These are phyloP conservation scores for Sussaba pulchella DNA, from an alignment of 2,888 invertebrate genomes.

Conservation along the genomic window DNA sequence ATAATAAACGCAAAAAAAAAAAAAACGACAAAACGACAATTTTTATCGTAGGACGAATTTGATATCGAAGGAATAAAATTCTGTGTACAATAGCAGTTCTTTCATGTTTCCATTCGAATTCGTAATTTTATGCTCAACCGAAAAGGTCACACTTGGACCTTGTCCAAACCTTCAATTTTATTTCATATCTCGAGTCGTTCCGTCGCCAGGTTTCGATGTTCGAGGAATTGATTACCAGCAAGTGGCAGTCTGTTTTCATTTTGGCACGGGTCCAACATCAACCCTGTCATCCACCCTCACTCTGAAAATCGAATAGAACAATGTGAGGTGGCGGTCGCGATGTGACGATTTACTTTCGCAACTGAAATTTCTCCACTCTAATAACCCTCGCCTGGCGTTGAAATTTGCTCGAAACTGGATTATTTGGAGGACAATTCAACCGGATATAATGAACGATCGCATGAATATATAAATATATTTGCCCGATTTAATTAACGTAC, in stretches of 20 bases:
- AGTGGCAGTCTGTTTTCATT: conserved; percentile 43
- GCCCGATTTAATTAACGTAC: background rate
- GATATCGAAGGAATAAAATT: background rate
- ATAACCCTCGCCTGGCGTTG: conserved; percentile 10
- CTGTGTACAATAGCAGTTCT: conserved; percentile 9
- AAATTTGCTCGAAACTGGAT: background rate
- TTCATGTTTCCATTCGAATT: conserved; percentile 45
- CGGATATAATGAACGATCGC: background rate
- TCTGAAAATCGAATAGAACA: conserved; percentile 62
- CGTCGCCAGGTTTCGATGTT: conserved; percentile 22
- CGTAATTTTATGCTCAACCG: conserved; percentile 47
- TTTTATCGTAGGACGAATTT: background rate
- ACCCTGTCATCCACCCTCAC: no score
- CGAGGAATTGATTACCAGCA: conserved; percentile 61
- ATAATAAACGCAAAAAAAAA: background rate
- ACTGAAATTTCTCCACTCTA: conserved; percentile 42
- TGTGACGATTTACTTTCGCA: conserved; percentile 47
- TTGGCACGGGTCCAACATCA: conserved; percentile 56
- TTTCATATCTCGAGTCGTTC: conserved; percentile 33
- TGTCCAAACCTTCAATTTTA: conserved; percentile 59
- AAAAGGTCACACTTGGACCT: conserved; percentile 45
- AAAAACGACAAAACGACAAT: background rate
- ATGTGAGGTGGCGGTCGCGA: conserved; percentile 45
- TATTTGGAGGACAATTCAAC: background rate
- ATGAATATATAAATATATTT: background rate